These are phyloP conservation scores for Cyprinodon variegatus DNA, from an alignment of 2,113 vertebrate species.

Conservation along the genomic window DNA sequence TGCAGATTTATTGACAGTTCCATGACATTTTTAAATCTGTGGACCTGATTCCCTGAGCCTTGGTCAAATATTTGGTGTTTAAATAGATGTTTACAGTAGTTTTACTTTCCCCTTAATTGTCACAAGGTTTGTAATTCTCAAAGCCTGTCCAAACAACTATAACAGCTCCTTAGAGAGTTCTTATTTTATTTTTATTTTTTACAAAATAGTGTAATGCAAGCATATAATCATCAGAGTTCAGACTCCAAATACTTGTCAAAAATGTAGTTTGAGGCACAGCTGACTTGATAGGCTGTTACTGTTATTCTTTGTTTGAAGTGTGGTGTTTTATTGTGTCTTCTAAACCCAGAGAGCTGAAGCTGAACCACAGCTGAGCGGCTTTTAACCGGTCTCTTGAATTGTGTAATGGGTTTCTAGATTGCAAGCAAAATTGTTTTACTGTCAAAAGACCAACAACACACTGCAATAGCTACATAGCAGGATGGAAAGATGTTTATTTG, in stretches of 20 bases:
- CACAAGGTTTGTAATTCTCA: neutral
- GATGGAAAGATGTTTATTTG: neutral
- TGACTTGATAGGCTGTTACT: neutral
- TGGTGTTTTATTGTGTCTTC: neutral
- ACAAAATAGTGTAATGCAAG: slow-evolving; percentile 3
- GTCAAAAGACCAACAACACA: neutral
- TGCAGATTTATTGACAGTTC: neutral
- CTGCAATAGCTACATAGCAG: neutral
- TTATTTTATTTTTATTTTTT: neutral
- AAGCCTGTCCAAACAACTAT: neutral
- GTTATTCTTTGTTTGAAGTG: slow-evolving; percentile 8
- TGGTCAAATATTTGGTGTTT: neutral
- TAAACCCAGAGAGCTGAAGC: neutral
- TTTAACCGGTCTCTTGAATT: slow-evolving; percentile 1
- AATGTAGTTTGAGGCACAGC: neutral
- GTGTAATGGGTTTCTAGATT: neutral
- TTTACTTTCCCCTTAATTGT: neutral
- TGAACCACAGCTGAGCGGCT: slow-evolving; percentile 2
- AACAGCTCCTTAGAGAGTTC: neutral
- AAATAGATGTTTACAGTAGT: neutral
- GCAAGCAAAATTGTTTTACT: neutral
- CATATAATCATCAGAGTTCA: neutral
- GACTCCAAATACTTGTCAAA: slow-evolving; percentile 4
- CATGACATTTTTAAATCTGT: neutral
- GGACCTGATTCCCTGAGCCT: too few relatives aligned